Evolutionary conservation across 2,113 vertebrate genomes (phyloP), one percentile per base, ranked within the genome.

Genomic region (Takifugu bimaculatus): DNA sequence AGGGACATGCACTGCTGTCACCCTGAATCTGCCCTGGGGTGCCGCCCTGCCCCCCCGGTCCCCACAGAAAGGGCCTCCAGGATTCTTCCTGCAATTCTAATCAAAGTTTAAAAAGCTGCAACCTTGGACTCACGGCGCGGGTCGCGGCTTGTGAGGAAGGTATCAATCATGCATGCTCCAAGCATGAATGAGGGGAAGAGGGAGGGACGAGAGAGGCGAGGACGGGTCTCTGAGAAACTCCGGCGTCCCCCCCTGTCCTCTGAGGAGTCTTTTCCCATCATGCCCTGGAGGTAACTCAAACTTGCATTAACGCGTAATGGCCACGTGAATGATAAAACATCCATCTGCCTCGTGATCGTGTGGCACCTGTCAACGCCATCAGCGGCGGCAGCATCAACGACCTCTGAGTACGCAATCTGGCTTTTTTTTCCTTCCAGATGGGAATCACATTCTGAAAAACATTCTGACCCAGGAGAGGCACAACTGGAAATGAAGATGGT

Each of bases 11-110:
- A 35, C 32, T 7, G 4, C 32, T 35, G 32, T 47, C 45, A 14
- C 12, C 45, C 25, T 45, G 60, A 50, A 49, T 62, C 59, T 67
- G 35, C 51, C 32, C 64, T 5, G 6, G 74, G 75, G 75, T 65
- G 76, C 44, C 53, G 74, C 58, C 74, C 65, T 6, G 61, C 69
- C 2, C 26, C 14, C 7, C 2, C 13, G 28, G 57, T 68, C 70
- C 63, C 47, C 53, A 15, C 48, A 50, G n/a, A 0, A 71, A 71
- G 57, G n/a, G 47, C 68, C 67, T 56, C 59, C 65, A 26, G 73
- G 65, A 83, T 67, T 75, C 80, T 88, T 90, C 84, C 87, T 89
- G 86, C 81, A 75, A 82, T 87, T 84, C 87, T 87, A 88, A 86
- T 87, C 82, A 76, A 77, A 80, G 72, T 76, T 79, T 70, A 73